Evolutionary conservation across 2,113 vertebrate genomes (phyloP).

Genomic region (Stegastes partitus): DNA sequence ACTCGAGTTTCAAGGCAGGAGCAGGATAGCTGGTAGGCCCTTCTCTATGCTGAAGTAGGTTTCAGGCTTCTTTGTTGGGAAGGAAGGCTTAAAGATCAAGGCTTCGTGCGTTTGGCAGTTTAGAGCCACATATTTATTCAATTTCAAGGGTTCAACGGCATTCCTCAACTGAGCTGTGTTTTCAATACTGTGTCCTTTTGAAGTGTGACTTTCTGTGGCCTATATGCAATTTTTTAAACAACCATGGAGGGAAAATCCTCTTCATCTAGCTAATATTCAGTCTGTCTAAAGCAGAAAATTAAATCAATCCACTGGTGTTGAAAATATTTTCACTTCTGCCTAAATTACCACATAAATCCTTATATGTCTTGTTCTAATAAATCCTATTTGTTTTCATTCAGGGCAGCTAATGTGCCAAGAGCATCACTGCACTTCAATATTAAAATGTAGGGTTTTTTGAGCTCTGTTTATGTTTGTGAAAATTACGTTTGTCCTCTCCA

Average conservation of each 20-base stretch:
- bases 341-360: slow-evolving; percentile 43
- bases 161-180: slow-evolving; percentile 57
- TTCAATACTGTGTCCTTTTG: slow-evolving; percentile 55
- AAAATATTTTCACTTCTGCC: slow-evolving; percentile 41
- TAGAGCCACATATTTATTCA: slow-evolving; percentile 65
- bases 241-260: slow-evolving; percentile 11
- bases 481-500: slow-evolving; percentile 28
- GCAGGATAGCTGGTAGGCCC: slow-evolving; percentile 23
- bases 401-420: slow-evolving; percentile 26
- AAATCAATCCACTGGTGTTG: slow-evolving; percentile 17
- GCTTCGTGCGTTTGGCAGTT: slow-evolving; percentile 44
- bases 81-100: slow-evolving; percentile 70
- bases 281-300: slow-evolving; percentile 5
- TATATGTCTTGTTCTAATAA: slow-evolving; percentile 43
- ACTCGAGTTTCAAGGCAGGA: slow-evolving; percentile 18
- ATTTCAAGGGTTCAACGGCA: slow-evolving; percentile 62
- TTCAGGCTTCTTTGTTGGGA: slow-evolving; percentile 51
- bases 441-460: slow-evolving; percentile 1
- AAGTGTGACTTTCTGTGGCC: slow-evolving; percentile 34
- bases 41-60: slow-evolving; percentile 5
- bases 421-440: slow-evolving; percentile 4
- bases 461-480: slow-evolving; percentile 31
- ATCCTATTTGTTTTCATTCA: slow-evolving; percentile 46
- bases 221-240: slow-evolving; percentile 18
- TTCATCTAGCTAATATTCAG: not conserved